Conservation (phyloP, 2,797 vertebrate species). For the Cyclopterus lumpus region DNA sequence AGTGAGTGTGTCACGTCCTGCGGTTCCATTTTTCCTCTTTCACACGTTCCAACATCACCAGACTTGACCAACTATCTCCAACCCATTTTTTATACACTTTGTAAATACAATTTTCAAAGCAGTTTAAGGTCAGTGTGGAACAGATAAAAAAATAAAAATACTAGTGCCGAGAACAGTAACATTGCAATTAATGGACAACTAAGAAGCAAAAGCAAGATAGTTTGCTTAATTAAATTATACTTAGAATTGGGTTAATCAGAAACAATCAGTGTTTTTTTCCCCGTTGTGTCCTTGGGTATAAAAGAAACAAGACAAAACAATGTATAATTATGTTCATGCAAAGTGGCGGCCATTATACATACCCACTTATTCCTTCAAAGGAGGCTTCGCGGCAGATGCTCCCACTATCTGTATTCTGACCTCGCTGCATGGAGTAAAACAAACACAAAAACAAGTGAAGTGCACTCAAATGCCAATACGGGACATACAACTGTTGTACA, state of each 20-base stretch:
- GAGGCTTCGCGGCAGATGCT: slow-evolving; percentile 90
- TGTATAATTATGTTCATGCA: slow-evolving; percentile 54
- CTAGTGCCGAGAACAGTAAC: slow-evolving; percentile 15
- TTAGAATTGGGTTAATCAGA: slow-evolving; percentile 50
- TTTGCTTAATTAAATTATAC: slow-evolving; percentile 35
- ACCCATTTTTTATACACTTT: not conserved
- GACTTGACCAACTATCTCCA: not conserved
- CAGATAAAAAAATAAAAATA: slow-evolving; percentile 22
- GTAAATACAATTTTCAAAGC: slow-evolving; percentile 3
- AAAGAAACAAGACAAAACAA: slow-evolving; percentile 47
- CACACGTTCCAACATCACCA: not conserved
- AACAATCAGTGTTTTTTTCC: slow-evolving; percentile 34
- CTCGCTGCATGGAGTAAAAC: slow-evolving; percentile 80
- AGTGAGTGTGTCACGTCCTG: not conserved
- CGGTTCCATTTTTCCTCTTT: not conserved
- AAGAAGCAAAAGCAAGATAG: slow-evolving; percentile 31
- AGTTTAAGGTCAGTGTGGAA: not conserved
- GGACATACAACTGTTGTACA: not conserved
- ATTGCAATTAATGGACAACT: slow-evolving; percentile 30
- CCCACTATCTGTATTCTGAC: slow-evolving; percentile 92
- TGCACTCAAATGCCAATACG: slow-evolving; percentile 12
- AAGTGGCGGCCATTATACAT: slow-evolving; percentile 75
- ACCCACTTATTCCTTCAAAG: slow-evolving; percentile 94
- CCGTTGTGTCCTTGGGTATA: slow-evolving; percentile 32
- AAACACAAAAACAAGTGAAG: slow-evolving; percentile 11